A percentile compares a stretch with the other conserved stretches of the same genome.
These are phyloP conservation scores for Siniperca obscura DNA, from an alignment of 2,797 vertebrate genomes.

Conservation along the genomic window DNA sequence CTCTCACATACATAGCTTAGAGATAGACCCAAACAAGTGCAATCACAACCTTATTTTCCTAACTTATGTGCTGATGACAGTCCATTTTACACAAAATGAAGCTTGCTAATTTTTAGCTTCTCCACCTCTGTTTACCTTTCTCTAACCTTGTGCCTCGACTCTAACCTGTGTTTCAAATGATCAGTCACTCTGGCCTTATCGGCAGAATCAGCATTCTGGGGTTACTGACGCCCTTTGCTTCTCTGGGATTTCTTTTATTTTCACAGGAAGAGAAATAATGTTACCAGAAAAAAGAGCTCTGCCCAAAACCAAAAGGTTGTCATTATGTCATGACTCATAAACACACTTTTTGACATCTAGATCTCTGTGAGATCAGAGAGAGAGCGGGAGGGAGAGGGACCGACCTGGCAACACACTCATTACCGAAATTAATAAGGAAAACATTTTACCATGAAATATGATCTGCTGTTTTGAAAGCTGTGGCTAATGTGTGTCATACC, in stretches of 20 bases:
- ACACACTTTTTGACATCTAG: constrained; percentile 55
- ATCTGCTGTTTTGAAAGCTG: constrained; percentile 80
- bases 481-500: constrained; percentile 67
- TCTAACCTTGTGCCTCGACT: constrained; percentile 27
- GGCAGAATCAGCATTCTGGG: constrained; percentile 48
- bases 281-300: constrained; percentile 32
- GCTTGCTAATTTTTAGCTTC: constrained; percentile 10
- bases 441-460: constrained; percentile 70
- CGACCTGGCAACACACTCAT: constrained; percentile 60
- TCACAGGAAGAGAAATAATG: constrained; percentile 52
- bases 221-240: constrained; percentile 44
- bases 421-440: constrained; percentile 78
- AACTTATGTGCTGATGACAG: constrained; percentile 16
- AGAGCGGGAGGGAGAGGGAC: constrained; percentile 10
- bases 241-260: constrained; percentile 58
- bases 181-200: constrained; percentile 48
- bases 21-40: constrained; percentile 16
- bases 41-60: constrained; percentile 26
- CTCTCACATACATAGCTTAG: constrained; percentile 16
- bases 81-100: constrained; percentile 16
- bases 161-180: constrained; percentile 28
- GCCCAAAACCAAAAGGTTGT: constrained; percentile 56
- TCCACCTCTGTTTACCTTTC: constrained; percentile 32
- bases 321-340: constrained; percentile 66
- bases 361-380: constrained; percentile 59